A percentile compares a stretch with the other conserved stretches of the same genome.
These are phyloP conservation scores for Tupaia tana DNA, from an alignment of 2,113 vertebrate species.

Conservation along the genomic window DNA sequence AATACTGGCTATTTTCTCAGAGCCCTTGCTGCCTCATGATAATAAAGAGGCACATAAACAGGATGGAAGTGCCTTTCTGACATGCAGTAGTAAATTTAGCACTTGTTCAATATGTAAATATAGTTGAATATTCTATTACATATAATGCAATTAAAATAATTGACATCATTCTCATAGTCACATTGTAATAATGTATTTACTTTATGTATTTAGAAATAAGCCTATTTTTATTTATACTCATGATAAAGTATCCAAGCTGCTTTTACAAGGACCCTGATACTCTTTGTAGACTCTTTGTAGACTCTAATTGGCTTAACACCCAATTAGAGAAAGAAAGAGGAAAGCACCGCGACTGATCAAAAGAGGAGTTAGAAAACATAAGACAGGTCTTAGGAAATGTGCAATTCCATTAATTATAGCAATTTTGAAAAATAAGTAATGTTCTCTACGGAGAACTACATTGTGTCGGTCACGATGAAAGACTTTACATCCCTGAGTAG, in stretches of 20 bases:
- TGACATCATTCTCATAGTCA: neutral
- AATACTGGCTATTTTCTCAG: neutral
- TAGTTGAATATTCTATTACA: neutral
- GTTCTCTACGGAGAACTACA: neutral
- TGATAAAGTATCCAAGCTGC: neutral
- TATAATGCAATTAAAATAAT: conserved; percentile 13
- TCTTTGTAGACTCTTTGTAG: neutral
- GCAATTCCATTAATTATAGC: neutral
- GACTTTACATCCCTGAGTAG: neutral
- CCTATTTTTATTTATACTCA: neutral
- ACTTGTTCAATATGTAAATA: neutral
- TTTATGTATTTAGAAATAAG: conserved; percentile 1
- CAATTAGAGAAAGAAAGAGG: neutral
- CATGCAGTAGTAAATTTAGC: neutral
- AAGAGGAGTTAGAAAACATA: neutral
- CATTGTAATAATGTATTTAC: neutral
- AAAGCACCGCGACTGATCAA: neutral
- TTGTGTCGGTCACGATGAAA: neutral
- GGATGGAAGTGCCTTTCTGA: neutral
- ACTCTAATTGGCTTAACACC: neutral
- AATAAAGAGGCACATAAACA: neutral
- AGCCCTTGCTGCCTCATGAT: neutral
- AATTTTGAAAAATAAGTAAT: neutral
- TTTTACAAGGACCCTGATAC: neutral
- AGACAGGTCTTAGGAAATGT: neutral